Percentiles rank a stretch among this genome's conserved stretches.
Conservation (phyloP, 1,140 invertebrate species). For the Dinoponera quadriceps region DNA sequence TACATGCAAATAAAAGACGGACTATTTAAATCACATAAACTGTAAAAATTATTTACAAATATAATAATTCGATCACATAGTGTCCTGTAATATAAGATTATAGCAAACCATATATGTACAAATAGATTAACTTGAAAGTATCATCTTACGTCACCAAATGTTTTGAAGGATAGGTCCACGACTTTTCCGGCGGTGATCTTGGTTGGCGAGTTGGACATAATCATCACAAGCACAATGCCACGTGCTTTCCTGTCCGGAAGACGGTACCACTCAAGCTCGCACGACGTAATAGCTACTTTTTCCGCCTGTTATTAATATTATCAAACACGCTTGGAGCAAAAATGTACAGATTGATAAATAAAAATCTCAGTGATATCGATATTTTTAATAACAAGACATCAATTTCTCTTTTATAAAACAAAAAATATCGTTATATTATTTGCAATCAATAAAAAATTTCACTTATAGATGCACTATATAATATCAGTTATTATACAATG, state of each 20-base stretch:
- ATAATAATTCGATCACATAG: no score
- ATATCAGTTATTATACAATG: not conserved
- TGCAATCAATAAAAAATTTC: not conserved
- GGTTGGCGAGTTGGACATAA: slow-evolving; percentile 56
- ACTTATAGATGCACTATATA: not conserved
- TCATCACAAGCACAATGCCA: slow-evolving; percentile 62
- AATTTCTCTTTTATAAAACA: not conserved
- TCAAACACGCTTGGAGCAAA: not conserved
- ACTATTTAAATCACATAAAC: no score
- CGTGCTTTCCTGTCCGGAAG: slow-evolving; percentile 55
- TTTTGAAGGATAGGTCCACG: slow-evolving; percentile 52
- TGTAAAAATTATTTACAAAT: no score
- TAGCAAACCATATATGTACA: no score
- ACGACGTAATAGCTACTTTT: slow-evolving; percentile 51
- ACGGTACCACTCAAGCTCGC: slow-evolving; percentile 65
- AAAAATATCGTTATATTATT: not conserved
- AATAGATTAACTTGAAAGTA: no score
- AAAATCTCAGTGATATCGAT: not conserved
- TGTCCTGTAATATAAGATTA: no score
- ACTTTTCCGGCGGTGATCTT: slow-evolving; percentile 67
- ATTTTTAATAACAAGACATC: not conserved
- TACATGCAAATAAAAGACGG: no score
- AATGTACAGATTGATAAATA: not conserved
- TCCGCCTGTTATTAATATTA: slow-evolving; percentile 38
- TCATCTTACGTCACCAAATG: slow-evolving; percentile 66